Percentiles rank a stretch among this genome's conserved stretches.
Conservation (phyloP, 2,888 invertebrate genomes). For the Colostygia pectinataria region DNA sequence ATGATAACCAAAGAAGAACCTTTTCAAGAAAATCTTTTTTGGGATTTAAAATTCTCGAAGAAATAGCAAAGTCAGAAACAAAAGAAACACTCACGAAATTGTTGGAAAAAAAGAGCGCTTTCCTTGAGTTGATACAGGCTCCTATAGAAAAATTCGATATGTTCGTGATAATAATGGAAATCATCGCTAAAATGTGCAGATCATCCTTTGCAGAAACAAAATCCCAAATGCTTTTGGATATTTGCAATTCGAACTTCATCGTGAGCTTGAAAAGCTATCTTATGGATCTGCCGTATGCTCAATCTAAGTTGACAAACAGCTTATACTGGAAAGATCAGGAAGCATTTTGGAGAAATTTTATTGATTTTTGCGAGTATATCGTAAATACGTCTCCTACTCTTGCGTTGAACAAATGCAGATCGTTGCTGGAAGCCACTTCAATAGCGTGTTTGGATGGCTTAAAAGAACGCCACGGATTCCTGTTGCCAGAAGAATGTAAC, state of each 20-base stretch:
- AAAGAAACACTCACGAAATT: slow-evolving; percentile 59
- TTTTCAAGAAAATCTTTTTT: slow-evolving; percentile 20
- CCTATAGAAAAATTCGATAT: slow-evolving; percentile 55
- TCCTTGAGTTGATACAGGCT: slow-evolving; percentile 54
- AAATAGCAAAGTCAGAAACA: slow-evolving; percentile 53
- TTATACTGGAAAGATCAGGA: slow-evolving; percentile 61
- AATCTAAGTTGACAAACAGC: slow-evolving; percentile 33
- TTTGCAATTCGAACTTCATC: slow-evolving; percentile 63
- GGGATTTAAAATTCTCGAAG: slow-evolving; percentile 54
- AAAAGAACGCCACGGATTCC: slow-evolving; percentile 47
- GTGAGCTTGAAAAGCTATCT: slow-evolving; percentile 54
- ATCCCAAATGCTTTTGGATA: slow-evolving; percentile 53
- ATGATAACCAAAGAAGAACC: slow-evolving; percentile 4
- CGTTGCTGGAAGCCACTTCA: slow-evolving; percentile 55
- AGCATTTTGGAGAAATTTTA: slow-evolving; percentile 64
- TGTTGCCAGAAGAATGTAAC: slow-evolving; percentile 43
- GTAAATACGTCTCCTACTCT: slow-evolving; percentile 59
- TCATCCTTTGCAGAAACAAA: slow-evolving; percentile 62
- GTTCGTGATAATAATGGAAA: slow-evolving; percentile 60
- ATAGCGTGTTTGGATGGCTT: slow-evolving; percentile 55
- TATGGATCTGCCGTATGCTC: slow-evolving; percentile 57
- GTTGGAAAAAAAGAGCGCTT: slow-evolving; percentile 50
- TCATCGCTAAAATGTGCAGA: slow-evolving; percentile 62
- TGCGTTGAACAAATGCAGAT: slow-evolving; percentile 57
- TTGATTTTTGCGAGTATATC: slow-evolving; percentile 59